These are phyloP conservation scores for Taeniopygia guttata DNA, from an alignment of 2,797 vertebrate species.

Conservation along the genomic window DNA sequence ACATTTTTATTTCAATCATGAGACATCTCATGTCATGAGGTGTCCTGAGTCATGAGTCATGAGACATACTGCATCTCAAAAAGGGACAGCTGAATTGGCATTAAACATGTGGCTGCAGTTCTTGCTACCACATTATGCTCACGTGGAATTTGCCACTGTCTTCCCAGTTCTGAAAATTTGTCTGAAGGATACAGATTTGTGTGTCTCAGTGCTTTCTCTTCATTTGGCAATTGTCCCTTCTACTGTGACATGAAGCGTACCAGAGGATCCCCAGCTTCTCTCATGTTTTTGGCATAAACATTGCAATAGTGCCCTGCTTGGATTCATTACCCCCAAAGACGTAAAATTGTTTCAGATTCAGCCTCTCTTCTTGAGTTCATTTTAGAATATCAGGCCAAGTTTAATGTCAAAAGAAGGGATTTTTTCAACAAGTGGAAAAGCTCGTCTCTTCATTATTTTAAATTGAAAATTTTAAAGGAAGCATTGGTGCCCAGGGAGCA, in stretches of 20 bases:
- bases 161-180: neutral
- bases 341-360: neutral
- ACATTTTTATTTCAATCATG: neutral
- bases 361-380: neutral
- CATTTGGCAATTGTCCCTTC: neutral
- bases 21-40: neutral
- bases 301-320: neutral
- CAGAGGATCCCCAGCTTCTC: neutral
- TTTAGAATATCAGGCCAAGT: neutral
- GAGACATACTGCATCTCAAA: neutral
- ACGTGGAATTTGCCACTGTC: neutral
- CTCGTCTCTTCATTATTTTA: neutral
- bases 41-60: too few relatives aligned
- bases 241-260: neutral
- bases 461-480: neutral
- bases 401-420: neutral
- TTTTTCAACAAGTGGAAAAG: neutral
- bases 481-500: neutral
- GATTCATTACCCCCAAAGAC: neutral
- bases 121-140: neutral
- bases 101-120: neutral
- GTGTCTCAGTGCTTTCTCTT: neutral
- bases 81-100: neutral
- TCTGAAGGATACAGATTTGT: accelerated
- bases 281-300: neutral